A percentile compares a stretch with the other conserved stretches of the same genome.
Evolutionary conservation across 2,888 invertebrate species (phyloP).

Genomic region (Drosophila algonquin): DNA sequence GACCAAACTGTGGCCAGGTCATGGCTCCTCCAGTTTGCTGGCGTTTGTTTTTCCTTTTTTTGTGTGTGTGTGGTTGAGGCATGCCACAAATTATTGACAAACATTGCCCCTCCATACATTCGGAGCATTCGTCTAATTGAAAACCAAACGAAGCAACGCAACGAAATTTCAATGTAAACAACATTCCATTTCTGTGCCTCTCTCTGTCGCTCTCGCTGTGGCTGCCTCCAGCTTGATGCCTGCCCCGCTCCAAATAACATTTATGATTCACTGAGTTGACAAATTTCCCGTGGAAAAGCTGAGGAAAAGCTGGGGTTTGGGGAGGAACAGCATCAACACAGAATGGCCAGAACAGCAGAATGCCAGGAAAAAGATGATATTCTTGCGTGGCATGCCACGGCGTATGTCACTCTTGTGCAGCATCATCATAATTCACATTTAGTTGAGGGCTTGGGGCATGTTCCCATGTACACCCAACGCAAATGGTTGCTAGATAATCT

Average conservation of each 20-base stretch:
- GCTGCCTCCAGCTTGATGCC: conserved; percentile 10
- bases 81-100: conserved; percentile 46
- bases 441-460: conserved; percentile 30
- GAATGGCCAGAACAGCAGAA: conserved; percentile 58
- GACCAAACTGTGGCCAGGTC: conserved; percentile 12
- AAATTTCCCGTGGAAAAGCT: conserved; percentile 52
- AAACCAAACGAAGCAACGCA: conserved; percentile 53
- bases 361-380: conserved; percentile 34
- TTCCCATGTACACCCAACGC: conserved; percentile 39
- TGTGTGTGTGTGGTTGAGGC: conserved; percentile 2
- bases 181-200: conserved; percentile 41
- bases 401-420: conserved; percentile 64
- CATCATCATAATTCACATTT: conserved; percentile 69
- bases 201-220: conserved; percentile 21
- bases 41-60: conserved; percentile 9
- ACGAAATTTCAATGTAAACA: conserved; percentile 69
- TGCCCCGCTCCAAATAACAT: conserved; percentile 60
- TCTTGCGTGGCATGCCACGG: conserved; percentile 46
- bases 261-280: conserved; percentile 74
- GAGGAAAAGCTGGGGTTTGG: conserved; percentile 1
- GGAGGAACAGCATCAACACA: conserved; percentile 24
- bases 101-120: conserved; percentile 67
- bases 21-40: conserved; percentile 5
- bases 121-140: conserved; percentile 61
- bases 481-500: conserved; percentile 52